These are phyloP conservation scores for Linyphia triangularis DNA, from an alignment of 2,888 invertebrate species.

Conservation along the genomic window DNA sequence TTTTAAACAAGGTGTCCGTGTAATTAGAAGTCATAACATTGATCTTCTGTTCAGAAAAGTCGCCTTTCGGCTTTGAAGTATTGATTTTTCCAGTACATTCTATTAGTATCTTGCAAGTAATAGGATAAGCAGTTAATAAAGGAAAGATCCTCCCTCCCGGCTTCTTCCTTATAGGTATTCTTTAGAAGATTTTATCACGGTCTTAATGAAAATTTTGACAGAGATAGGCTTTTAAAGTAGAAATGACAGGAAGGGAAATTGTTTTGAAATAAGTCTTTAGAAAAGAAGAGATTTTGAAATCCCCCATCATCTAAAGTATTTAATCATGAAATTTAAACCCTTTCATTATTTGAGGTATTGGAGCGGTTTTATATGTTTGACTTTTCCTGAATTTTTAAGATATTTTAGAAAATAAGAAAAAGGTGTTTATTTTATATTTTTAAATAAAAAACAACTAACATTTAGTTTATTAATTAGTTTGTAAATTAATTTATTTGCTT, in stretches of 20 bases:
- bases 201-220: conserved; percentile 62
- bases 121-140: conserved; percentile 63
- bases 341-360: conserved; percentile 1
- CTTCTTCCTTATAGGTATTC: conserved; percentile 28
- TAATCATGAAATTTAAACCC: not conserved
- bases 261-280: conserved; percentile 14
- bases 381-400: not conserved
- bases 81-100: conserved; percentile 62
- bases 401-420: not conserved
- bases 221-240: conserved; percentile 16
- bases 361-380: too few species aligned
- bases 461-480: too few species aligned
- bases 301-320: not conserved
- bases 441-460: too few species aligned
- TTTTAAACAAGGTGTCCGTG: conserved; percentile 63
- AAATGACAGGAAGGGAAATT: conserved; percentile 47
- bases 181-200: conserved; percentile 49
- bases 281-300: conserved; percentile 7
- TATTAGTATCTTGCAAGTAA: conserved; percentile 62
- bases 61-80: conserved; percentile 26
- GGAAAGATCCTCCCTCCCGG: conserved; percentile 1
- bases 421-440: not conserved
- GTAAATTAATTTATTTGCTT: too few species aligned
- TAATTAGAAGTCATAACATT: conserved; percentile 65
- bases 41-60: conserved; percentile 50